phyloP scores from a whole-genome alignment of 2,797 vertebrate species.

The Sciurus carolinensis region DNA sequence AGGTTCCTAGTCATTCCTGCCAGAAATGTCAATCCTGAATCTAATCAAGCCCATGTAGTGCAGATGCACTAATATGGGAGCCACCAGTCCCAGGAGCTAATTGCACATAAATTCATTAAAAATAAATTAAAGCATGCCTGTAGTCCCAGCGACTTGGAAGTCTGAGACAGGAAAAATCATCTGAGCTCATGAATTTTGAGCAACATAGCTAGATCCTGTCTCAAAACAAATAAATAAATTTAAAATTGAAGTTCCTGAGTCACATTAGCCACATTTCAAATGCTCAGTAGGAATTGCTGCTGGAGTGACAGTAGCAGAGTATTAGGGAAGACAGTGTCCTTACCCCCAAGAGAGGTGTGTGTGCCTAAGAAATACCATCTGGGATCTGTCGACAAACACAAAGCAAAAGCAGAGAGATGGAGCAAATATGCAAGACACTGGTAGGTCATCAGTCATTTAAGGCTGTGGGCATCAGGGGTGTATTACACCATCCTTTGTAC shows the following conservation, averaged over 20 bases:
- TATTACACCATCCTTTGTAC: not conserved
- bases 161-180: not conserved
- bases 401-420: not conserved
- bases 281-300: not conserved
- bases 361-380: not conserved
- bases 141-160: not conserved
- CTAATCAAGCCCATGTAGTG: not conserved
- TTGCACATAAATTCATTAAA: not conserved
- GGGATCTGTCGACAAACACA: not conserved
- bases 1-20: not conserved
- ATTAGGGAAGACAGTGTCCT: not conserved
- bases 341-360: not conserved
- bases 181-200: not conserved
- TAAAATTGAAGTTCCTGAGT: not conserved
- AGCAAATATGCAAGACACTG: not conserved
- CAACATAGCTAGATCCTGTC: not conserved
- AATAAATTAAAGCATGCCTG: not conserved
- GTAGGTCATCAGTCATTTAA: not conserved
- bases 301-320: rapidly evolving
- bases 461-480: too few relatives aligned
- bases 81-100: not conserved
- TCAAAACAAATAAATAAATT: not conserved
- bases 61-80: not conserved
- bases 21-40: not conserved
- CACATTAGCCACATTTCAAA: not conserved